Evolutionary conservation across 2,113 vertebrate species (phyloP), one percentile per base, ranked within the genome.

Genomic region (Paratilapia polleni): DNA sequence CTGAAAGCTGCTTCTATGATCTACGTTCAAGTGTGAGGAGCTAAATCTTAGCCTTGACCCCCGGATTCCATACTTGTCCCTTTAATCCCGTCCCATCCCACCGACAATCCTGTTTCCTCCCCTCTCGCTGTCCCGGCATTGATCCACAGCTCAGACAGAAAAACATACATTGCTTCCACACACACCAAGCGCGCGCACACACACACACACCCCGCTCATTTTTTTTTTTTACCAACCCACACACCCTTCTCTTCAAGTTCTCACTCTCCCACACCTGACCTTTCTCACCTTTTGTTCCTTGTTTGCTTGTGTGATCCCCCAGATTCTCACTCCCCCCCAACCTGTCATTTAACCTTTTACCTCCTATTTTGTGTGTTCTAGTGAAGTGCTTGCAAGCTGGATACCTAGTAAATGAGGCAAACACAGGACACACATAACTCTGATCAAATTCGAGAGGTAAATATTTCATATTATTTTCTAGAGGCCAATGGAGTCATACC

Each of bases 141-240:
- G 86, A 95, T 91, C 84, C 85, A 66, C 6, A 1, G 83, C 92
- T 94, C 92, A 90, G 89, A 91, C 91, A 84, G 84, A 91, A 92
- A 95, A 95, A 94, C 83, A 95, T 94, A 95, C 92, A 93, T 59
- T 47, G 76, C 83, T 91, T 47, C 85, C 88, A 93, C 64, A 61
- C 60, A 43, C 58, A 63, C 66, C 52, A 34, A 60, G 43, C 43
- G 20, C 76, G 20, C 63, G n/a, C 17, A 34, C 66, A 36, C 82
- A 19, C 66, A 22, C 63, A 28, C n/a, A 24, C 66, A 36, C 82
- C 12, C 66, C 26, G 47, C 41, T 49, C 64, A 13, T 26, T 59
- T 57, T 36, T 74, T n/a, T n/a, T n/a, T 76, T 9, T 60, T 17
- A 49, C 20, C 12, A 24, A 22, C 22, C 63, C 41, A 36, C 24